A percentile compares a stretch with the other conserved stretches of the same genome.
Evolutionary conservation across 2,888 invertebrate genomes (phyloP).

Genomic region (Lasius fuliginosus): DNA sequence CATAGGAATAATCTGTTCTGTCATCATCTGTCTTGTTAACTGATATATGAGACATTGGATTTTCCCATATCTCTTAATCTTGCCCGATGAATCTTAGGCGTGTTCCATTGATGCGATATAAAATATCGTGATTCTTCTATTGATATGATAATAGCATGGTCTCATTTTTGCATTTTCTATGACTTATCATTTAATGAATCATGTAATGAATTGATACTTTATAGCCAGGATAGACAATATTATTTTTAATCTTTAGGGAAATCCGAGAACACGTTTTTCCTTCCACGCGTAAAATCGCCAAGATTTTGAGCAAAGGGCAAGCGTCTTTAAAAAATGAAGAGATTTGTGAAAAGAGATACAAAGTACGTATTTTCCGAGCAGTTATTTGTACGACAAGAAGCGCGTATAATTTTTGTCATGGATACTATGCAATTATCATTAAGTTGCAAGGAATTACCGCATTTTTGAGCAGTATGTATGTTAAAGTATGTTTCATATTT

Average conservation of each 20-base stretch:
- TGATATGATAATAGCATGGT: constrained; percentile 1
- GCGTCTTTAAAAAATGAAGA: background rate
- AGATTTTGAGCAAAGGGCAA: constrained; percentile 54
- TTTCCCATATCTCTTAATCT: constrained; percentile 48
- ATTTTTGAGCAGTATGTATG: background rate
- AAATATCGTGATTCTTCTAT: background rate
- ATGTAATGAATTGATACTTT: background rate
- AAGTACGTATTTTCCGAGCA: background rate
- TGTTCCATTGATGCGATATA: constrained; percentile 49
- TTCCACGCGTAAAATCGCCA: constrained; percentile 45
- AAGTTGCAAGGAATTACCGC: background rate
- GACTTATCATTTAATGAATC: background rate
- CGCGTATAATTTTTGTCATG: background rate
- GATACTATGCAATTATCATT: background rate
- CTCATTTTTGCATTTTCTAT: background rate
- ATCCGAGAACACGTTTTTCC: constrained; percentile 63
- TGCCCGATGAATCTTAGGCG: background rate
- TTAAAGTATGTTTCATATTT: constrained; percentile 1
- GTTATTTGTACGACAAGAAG: background rate
- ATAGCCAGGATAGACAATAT: background rate
- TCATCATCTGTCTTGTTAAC: background rate
- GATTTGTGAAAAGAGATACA: background rate
- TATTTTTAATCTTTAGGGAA: constrained; percentile 15
- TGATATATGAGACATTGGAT: constrained; percentile 13
- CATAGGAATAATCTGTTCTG: background rate